Evolutionary conservation across 2,888 invertebrate genomes (phyloP).

Genomic region (Idaea dimidiata): DNA sequence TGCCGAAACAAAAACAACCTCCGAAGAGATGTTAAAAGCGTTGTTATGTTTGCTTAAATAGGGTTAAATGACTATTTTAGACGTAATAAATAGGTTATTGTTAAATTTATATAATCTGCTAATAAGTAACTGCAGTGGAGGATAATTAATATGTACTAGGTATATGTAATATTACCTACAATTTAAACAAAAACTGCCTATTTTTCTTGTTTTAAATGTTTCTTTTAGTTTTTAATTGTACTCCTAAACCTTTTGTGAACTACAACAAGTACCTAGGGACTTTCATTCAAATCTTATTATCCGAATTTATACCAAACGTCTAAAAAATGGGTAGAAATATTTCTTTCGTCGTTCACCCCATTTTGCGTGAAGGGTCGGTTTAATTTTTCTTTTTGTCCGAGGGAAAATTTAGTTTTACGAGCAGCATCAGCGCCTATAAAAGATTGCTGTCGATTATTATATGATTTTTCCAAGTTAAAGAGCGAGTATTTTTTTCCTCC

Average conservation of each 20-base stretch:
- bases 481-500: not conserved
- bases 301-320: not conserved
- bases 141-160: not conserved
- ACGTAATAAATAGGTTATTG: not conserved
- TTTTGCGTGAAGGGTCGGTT: not conserved
- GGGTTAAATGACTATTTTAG: conserved; percentile 14
- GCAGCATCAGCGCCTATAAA: not conserved
- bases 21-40: conserved; percentile 13
- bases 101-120: not conserved
- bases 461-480: not conserved
- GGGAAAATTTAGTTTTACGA: not conserved
- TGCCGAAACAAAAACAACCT: conserved; percentile 7
- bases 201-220: not conserved
- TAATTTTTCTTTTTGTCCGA: not conserved
- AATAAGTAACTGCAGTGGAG: not conserved
- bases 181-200: not conserved
- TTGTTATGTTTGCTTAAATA: conserved; percentile 19
- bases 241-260: too few relatives aligned
- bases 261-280: not conserved
- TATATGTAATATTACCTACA: not conserved
- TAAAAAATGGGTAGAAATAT: not conserved
- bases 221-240: not conserved
- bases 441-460: not conserved
- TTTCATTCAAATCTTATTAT: not conserved
- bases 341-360: not conserved